Conservation (phyloP, 2,888 invertebrate genomes). For the Acrobasis consociella region DNA sequence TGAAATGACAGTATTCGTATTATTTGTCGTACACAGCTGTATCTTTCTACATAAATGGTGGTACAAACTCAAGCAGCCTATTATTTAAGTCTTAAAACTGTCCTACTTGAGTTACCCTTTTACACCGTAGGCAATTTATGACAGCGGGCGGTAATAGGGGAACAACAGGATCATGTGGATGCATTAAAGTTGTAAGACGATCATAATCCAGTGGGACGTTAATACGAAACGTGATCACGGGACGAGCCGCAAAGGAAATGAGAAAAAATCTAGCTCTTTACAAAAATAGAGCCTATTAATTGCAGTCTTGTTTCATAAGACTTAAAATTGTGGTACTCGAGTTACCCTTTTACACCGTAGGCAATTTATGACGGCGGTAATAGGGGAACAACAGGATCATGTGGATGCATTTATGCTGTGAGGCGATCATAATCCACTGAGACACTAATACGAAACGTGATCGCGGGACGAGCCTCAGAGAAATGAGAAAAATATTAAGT, state of each 20-base stretch:
- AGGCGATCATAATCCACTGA: conserved; percentile 40
- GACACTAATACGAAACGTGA: conserved; percentile 51
- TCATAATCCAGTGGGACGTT: conserved; percentile 43
- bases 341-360: background rate
- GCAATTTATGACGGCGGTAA: background rate
- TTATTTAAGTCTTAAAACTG: too few species aligned
- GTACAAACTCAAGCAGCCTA: too few species aligned
- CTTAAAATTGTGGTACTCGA: background rate
- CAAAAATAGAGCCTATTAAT: background rate
- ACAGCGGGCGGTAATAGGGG: background rate
- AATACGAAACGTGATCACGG: conserved; percentile 48
- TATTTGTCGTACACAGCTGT: too few species aligned
- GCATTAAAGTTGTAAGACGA: conserved; percentile 44
- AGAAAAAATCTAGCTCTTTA: conserved; percentile 18
- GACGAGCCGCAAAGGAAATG: conserved; percentile 26
- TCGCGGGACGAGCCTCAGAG: conserved; percentile 30
- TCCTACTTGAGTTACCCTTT: background rate
- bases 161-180: conserved; percentile 38
- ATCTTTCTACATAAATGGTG: too few species aligned
- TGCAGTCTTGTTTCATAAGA: too few species aligned
- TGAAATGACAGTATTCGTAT: too few species aligned
- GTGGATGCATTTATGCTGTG: conserved; percentile 45
- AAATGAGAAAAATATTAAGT: conserved; percentile 24
- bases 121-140: background rate
- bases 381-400: conserved; percentile 33